Conservation (phyloP, 2,888 invertebrate species). For the Smittia sp. region DNA sequence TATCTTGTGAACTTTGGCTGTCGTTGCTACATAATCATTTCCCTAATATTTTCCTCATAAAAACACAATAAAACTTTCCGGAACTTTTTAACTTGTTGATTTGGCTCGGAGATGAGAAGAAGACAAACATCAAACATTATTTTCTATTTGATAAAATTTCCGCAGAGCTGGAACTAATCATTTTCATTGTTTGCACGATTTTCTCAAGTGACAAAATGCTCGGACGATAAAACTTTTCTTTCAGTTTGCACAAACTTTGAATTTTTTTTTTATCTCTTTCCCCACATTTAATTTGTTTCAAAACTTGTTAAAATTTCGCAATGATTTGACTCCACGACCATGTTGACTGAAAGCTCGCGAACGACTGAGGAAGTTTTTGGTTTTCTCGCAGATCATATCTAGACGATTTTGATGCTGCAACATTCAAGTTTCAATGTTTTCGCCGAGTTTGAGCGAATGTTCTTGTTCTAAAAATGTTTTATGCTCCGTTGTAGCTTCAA, state of each 20-base stretch:
- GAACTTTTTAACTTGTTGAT: constrained; percentile 3
- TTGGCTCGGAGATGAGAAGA: not conserved
- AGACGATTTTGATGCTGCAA: not conserved
- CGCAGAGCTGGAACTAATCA: not conserved
- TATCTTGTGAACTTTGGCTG: too few relatives aligned
- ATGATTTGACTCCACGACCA: not conserved
- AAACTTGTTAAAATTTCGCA: not conserved
- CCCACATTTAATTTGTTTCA: not conserved
- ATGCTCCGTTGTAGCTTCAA: not conserved
- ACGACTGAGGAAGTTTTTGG: not conserved
- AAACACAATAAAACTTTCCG: not conserved
- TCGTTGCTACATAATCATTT: not conserved
- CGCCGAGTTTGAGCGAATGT: not conserved
- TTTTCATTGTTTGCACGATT: too few relatives aligned
- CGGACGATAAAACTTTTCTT: too few relatives aligned
- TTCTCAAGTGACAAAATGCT: too few relatives aligned
- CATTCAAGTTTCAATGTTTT: not conserved
- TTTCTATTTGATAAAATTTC: not conserved
- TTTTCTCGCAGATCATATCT: not conserved
- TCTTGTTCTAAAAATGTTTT: constrained; percentile 1
- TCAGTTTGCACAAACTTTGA: too few relatives aligned
- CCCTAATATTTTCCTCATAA: not conserved
- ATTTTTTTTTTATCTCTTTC: too few relatives aligned
- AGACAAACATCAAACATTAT: not conserved
- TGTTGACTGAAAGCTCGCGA: not conserved